These are phyloP conservation scores for Zaprionus gabonicus DNA, from an alignment of 1,140 invertebrate genomes.

Conservation along the genomic window DNA sequence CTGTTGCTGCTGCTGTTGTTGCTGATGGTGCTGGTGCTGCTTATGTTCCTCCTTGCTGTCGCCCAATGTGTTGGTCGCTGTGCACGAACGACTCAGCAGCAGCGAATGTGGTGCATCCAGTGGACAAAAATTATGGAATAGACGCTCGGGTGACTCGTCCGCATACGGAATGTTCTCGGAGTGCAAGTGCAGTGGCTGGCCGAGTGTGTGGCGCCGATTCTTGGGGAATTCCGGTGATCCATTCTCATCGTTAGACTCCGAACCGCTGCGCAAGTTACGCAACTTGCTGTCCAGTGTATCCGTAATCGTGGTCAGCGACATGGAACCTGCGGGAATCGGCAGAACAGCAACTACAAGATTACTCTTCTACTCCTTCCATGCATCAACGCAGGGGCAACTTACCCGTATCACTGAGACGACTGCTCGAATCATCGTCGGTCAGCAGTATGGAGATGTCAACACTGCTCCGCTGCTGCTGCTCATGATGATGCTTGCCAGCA, in stretches of 20 bases:
- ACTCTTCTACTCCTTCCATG: neutral
- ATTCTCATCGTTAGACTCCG: conserved; percentile 81
- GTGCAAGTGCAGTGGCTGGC: conserved; percentile 79
- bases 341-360: neutral
- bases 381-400: conserved; percentile 21
- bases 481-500: conserved; percentile 41
- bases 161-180: conserved; percentile 85
- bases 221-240: conserved; percentile 76
- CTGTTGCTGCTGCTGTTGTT: conserved; percentile 2
- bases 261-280: conserved; percentile 86
- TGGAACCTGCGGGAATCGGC: conserved; percentile 85
- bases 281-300: conserved; percentile 91
- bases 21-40: neutral
- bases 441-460: conserved; percentile 78
- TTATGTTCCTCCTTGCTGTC: conserved; percentile 14
- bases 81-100: conserved; percentile 73
- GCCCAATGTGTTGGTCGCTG: conserved; percentile 71
- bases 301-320: conserved; percentile 87
- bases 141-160: conserved; percentile 85
- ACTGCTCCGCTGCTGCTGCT: conserved; percentile 73
- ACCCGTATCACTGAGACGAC: conserved; percentile 78
- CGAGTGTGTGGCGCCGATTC: conserved; percentile 73
- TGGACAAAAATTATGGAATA: conserved; percentile 75
- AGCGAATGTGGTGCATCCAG: conserved; percentile 69
- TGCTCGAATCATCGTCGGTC: conserved; percentile 80